These are phyloP conservation scores for Ochotona princeps DNA, from an alignment of 2,113 vertebrate genomes.

Conservation along the genomic window DNA sequence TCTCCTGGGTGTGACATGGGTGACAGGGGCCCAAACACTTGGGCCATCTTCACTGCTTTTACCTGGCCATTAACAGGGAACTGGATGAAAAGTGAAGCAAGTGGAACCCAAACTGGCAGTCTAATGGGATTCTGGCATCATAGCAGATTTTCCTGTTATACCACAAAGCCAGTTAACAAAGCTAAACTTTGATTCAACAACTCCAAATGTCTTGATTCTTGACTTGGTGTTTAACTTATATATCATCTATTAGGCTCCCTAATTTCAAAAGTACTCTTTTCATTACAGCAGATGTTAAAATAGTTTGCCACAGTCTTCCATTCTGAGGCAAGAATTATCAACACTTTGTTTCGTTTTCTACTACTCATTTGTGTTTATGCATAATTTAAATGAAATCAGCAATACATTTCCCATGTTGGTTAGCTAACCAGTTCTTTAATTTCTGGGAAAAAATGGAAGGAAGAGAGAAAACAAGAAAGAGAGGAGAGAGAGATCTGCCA, in stretches of 20 bases:
- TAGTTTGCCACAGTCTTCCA: background rate
- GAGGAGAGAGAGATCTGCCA: no score
- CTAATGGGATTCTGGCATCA: no score
- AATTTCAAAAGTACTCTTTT: constrained; percentile 23
- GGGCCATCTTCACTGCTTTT: no score
- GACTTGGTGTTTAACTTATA: background rate
- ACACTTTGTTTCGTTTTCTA: background rate
- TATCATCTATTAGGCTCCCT: background rate
- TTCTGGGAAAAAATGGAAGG: no score
- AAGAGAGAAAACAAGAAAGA: no score
- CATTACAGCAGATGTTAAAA: background rate
- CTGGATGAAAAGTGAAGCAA: no score
- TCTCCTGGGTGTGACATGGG: no score
- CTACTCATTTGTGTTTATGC: background rate
- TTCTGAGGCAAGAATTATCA: background rate
- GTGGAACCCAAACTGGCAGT: no score
- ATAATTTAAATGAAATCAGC: constrained; percentile 21
- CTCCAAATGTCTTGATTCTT: background rate
- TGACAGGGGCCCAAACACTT: no score
- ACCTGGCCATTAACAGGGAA: no score
- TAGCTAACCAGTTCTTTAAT: background rate
- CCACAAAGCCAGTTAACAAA: no score
- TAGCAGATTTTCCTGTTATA: no score
- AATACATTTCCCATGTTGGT: background rate
- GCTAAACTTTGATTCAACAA: background rate